Base-by-base conservation (phyloP, 1,140 invertebrate species). In the Pantala flavescens region DNA sequence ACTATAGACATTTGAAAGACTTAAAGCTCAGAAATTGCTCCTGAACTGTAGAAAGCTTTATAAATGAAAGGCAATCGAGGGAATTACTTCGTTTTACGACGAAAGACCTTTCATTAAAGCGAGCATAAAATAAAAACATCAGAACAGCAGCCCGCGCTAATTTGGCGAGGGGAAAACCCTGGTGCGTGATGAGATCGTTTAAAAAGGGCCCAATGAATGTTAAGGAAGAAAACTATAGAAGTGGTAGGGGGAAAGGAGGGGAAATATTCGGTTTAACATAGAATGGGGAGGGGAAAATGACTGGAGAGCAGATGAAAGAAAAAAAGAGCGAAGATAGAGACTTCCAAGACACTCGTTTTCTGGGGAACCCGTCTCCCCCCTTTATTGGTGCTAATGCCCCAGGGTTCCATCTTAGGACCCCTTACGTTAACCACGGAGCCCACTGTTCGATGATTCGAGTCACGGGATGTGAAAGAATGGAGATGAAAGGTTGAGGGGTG, bases 141-240 rank as follows among this genome's bases (percentile, higher is more conserved):
- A 21, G 49, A 63, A 63, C n/a, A 63, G 49, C 28, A 36, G 28
- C 28, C 28, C 28, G 28, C 28, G 28, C 49, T 63, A 63, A 63
- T 63, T 63, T 63, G 49, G 16, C 49, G 49, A 63, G 49, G 49
- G 49, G n/a, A 63, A 63, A 63, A 63, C 14, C 14, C 16, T 63
- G 3, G 49, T 12, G 49, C 49, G 49, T 63, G 49, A 63, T 63
- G 49, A 63, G 49, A 63, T 63, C 49, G 49, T 16, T 21, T 36
- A 36, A 36, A 63, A 63, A 63, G n/a, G 49, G n/a, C 49, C 49
- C 49, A 63, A 63, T 63, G 49, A 63, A 63, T 63, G 49, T 63
- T 19, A 63, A 63, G 12, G 49, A 63, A 63, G 49, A 14, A 63
- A 63, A 63, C 14, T 3, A 63, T 16, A 63, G 49, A 19, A 9